Evolutionary conservation across 2,113 vertebrate species (phyloP).

Genomic region (Anguilla japonica): DNA sequence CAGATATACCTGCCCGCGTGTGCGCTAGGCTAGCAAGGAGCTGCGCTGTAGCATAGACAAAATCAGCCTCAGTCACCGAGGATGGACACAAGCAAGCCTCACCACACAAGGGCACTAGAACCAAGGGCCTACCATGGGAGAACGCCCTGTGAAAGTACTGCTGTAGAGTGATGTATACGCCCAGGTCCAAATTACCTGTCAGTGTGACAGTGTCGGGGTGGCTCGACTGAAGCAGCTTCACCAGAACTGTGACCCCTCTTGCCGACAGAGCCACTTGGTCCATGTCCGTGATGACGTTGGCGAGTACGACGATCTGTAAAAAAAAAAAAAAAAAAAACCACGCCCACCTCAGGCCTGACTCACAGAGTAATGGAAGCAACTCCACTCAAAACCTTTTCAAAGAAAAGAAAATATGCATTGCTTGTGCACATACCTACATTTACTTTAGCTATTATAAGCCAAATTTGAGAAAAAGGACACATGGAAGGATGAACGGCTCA

Average conservation of each 20-base stretch:
- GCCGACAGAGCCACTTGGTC: constrained; percentile 69
- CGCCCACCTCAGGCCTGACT: background rate
- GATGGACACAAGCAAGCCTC: no score
- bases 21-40: constrained; percentile 69
- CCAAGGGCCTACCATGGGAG: no score
- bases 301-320: constrained; percentile 70
- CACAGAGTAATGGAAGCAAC: background rate
- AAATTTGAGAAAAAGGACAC: no score
- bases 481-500: no score
- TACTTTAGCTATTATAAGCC: no score
- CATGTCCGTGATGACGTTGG: constrained; percentile 65
- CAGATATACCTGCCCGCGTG: constrained; percentile 67
- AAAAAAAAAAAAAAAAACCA: constrained; percentile 17
- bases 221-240: constrained; percentile 61
- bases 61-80: background rate
- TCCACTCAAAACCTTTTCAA: background rate
- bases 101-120: no score
- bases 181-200: constrained; percentile 57
- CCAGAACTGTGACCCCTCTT: constrained; percentile 67
- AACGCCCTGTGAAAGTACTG: no score
- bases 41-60: constrained; percentile 54
- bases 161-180: no score
- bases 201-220: constrained; percentile 54
- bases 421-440: background rate
- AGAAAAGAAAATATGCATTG: background rate